Evolutionary conservation across 2,797 vertebrate genomes (phyloP).

Genomic region (Vipera latastei): DNA sequence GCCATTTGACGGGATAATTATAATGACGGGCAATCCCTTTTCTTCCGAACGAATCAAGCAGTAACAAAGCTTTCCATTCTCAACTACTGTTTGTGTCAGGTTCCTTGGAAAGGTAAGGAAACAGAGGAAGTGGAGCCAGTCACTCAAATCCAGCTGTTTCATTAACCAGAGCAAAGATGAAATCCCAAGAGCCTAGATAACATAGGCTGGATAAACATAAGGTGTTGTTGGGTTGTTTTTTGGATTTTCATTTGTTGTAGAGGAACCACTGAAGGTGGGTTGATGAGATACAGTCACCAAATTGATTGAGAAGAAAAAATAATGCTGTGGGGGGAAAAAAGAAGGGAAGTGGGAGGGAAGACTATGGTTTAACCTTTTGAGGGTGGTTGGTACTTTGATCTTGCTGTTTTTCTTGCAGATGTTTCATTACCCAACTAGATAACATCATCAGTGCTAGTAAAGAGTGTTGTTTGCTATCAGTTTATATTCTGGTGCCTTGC

Average conservation of each 20-base stretch:
- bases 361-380: background rate
- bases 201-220: background rate
- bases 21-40: background rate
- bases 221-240: background rate
- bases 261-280: background rate
- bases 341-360: background rate
- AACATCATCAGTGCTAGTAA: too few species aligned
- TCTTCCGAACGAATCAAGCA: background rate
- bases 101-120: background rate
- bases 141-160: background rate
- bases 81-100: background rate
- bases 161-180: background rate
- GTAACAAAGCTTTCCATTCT: background rate
- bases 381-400: too few species aligned
- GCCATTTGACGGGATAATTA: background rate
- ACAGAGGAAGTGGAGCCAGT: background rate
- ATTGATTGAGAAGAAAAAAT: background rate
- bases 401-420: too few species aligned
- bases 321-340: background rate
- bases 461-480: too few species aligned
- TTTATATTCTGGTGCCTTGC: too few species aligned
- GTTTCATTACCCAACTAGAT: too few species aligned
- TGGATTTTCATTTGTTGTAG: background rate
- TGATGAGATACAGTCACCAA: background rate
- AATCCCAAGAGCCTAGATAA: background rate